Base-by-base conservation (phyloP, 1,140 invertebrate genomes). In the Thaumetopoea pityocampa region DNA sequence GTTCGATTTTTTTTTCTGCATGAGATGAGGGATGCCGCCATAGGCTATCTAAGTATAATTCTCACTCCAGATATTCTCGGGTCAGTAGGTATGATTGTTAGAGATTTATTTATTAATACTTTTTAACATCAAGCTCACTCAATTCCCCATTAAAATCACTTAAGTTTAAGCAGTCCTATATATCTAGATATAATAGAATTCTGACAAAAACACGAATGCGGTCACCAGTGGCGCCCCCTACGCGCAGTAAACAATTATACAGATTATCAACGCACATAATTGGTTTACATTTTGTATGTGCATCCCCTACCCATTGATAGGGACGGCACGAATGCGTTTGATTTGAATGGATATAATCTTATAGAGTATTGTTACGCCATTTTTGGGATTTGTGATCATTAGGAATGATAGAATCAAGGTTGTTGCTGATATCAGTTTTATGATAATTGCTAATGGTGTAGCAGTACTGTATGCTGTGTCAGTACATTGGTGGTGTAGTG, bases 221-320 rank as follows among this genome's bases (percentile, higher is more conserved):
- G 20, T 5, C 9, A 41, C 40, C 43, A 27, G 33, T 47, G 35
- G 36, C 55, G 49, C 66, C 63, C 63, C 55, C 44, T 30, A 20
- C 33, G 16, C 30, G 17, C 35, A 18, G 42, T 58, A 58, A 68
- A 61, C 67, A 72, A 70, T 65, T 55, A 58, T 52, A 37, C 49
- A 60, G 67, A 79, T 79, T 70, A 76, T 70, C 70, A 66, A 67
- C 59, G 68, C 52, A 54, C 62, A 61, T 80, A 80, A 80, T 80
- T 80, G 76, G 72, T 74, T 79, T 79, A 77, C 56, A 64, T 60
- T 62, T 48, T 62, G 57, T 67, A 37, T 46, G 53, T 58, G 50
- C 44, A 33, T 67, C 55, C 51, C 45, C 35, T 35, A 30, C 56
- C 43, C 36, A 36, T 41, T 49, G 43, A 52, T 42, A 37, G 28